Percentiles rank a stretch among this genome's conserved stretches.
Conservation (phyloP, 2,113 vertebrate species). For the Pongo abelii region DNA sequence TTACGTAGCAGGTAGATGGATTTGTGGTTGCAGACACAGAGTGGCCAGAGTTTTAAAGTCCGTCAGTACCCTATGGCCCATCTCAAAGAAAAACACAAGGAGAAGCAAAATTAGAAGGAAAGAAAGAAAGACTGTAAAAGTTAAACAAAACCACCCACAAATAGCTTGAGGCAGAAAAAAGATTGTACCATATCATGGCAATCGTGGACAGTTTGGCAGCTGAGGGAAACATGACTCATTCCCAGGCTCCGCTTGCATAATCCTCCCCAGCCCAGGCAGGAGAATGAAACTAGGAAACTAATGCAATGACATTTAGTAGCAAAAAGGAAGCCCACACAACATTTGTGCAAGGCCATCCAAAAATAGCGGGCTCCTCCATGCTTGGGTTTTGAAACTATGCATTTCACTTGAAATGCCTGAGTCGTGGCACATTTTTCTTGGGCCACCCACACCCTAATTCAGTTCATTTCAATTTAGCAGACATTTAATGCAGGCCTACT, state of each 20-base stretch:
- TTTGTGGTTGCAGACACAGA: not conserved
- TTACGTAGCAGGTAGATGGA: not conserved
- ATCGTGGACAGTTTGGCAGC: constrained; percentile 60
- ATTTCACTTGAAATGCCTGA: constrained; percentile 24
- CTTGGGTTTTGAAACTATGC: constrained; percentile 47
- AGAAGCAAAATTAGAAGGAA: constrained; percentile 27
- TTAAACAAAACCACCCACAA: constrained; percentile 62
- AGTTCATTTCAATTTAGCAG: not conserved
- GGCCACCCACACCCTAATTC: constrained; percentile 30
- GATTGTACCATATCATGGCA: constrained; percentile 16
- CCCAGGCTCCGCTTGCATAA: constrained; percentile 65
- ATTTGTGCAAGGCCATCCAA: constrained; percentile 74
- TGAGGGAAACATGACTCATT: constrained; percentile 65
- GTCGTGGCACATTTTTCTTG: constrained; percentile 41
- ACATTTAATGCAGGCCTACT: not conserved
- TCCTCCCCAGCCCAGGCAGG: constrained; percentile 64
- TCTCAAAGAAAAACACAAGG: constrained; percentile 14
- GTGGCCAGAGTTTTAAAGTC: not conserved
- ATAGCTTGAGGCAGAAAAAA: not conserved
- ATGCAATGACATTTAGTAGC: constrained; percentile 77
- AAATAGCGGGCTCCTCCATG: constrained; percentile 63
- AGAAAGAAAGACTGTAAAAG: constrained; percentile 14
- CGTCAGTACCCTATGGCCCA: not conserved
- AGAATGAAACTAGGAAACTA: constrained; percentile 64
- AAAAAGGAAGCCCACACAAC: constrained; percentile 75